Percentiles rank a stretch among this genome's conserved stretches.
Evolutionary conservation across 2,888 invertebrate species (phyloP).

Genomic region (Leptodirus hochenwartii): DNA sequence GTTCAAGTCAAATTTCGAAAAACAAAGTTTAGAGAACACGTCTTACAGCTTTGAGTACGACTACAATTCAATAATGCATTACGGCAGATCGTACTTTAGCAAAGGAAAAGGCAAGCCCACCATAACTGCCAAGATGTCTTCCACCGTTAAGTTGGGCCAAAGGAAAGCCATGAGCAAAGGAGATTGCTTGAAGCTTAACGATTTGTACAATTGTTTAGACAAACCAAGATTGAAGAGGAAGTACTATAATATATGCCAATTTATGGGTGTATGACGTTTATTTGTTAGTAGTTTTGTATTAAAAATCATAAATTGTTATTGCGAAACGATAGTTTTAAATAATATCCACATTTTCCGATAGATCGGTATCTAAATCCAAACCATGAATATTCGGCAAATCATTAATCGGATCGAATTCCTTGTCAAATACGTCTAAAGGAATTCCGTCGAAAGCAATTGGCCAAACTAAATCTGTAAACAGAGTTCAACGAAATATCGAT

Average conservation of each 20-base stretch:
- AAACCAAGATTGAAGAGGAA: constrained; percentile 28
- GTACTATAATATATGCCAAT: constrained; percentile 35
- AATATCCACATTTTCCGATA: too few relatives aligned
- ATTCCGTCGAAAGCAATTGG: constrained; percentile 15
- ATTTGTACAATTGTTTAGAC: constrained; percentile 42
- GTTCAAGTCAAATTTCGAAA: constrained; percentile 43
- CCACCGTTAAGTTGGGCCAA: constrained; percentile 34
- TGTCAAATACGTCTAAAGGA: constrained; percentile 14
- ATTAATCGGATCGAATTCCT: constrained; percentile 13
- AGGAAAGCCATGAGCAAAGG: constrained; percentile 42
- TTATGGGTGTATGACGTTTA: constrained; percentile 28
- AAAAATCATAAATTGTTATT: neutral
- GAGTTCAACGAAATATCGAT: neutral
- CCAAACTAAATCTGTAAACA: constrained; percentile 15
- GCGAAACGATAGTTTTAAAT: too few relatives aligned
- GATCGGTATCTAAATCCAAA: too few relatives aligned
- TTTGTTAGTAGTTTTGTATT: neutral
- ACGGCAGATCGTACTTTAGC: constrained; percentile 46
- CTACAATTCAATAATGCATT: constrained; percentile 66
- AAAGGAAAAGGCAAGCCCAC: constrained; percentile 41
- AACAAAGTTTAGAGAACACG: constrained; percentile 42
- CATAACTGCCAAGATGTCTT: constrained; percentile 36
- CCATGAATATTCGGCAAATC: too few relatives aligned
- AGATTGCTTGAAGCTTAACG: constrained; percentile 49
- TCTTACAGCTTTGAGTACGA: constrained; percentile 54